Evolutionary conservation across 2,797 vertebrate genomes (phyloP), one percentile per base, ranked within the genome.

Genomic region (Rhynchotus rufescens): DNA sequence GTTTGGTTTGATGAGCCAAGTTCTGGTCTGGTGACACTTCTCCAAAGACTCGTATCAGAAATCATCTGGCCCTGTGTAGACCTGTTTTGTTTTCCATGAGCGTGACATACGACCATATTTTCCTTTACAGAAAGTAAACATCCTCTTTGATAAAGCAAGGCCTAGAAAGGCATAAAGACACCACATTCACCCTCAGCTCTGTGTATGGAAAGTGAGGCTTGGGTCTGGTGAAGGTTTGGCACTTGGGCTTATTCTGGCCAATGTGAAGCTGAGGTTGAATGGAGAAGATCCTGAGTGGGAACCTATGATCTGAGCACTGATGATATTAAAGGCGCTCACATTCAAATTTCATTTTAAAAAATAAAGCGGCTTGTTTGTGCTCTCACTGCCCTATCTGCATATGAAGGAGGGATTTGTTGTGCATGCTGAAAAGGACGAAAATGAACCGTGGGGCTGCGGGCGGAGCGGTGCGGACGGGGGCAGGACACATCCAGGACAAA

Each of bases 81-180:
- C 38, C 56, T 84, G 56, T 57, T 81, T 73, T 84, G 44, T 88
- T 81, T 85, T 79, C 64, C 36, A 66, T 22, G 77, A 45, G 74
- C 0, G 0, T 87, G 87, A 91, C 74, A 92, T 42, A 61, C 1
- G 28, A 84, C 77, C 61, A 51, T 28, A 54, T 52, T 82, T 92
- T 92, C 64, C 67, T 84, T 87, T 59, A 26, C 67, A 71, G 68
- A 61, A 96, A 96, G 84, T 54, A 88, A 90, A 90, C 68, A 86
- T 84, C 65, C 64, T 91, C 49, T 81, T 74, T 61, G 57, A 86
- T 79, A 74, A 88, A 79, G 56, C 62, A 52, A 51, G 56, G 69
- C 45, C 60, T 91, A 57, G 23, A 86, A 83, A 92, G 79, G 36
- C 64, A 86, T 71, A 52, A 75, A 84, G 45, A 52, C 57, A 76